Conservation (phyloP, 1,140 invertebrate genomes). For the Caerostris darwini region DNA sequence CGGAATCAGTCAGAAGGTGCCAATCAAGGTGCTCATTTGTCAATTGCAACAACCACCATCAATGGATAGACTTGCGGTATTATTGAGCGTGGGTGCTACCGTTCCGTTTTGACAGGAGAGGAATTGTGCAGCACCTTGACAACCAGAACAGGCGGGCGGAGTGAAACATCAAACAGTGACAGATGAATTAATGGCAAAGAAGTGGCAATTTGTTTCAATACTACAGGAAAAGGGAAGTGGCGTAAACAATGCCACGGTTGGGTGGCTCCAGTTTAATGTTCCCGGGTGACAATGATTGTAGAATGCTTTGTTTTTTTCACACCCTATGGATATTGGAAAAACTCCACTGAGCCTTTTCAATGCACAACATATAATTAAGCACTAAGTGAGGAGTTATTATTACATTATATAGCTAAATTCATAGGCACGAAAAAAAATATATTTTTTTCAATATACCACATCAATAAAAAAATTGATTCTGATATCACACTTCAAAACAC, state of each 20-base stretch:
- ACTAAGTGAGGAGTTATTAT: too few species aligned
- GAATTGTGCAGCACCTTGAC: constrained; percentile 10
- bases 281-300: too few species aligned
- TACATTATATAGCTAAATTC: too few species aligned
- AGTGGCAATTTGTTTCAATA: constrained; percentile 1
- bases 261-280: too few species aligned
- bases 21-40: constrained; percentile 69
- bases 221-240: background rate
- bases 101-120: constrained; percentile 4
- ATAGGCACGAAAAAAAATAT: too few species aligned
- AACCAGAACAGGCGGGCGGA: background rate
- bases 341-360: too few species aligned
- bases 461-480: too few species aligned
- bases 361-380: too few species aligned
- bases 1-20: constrained; percentile 29
- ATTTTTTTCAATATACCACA: too few species aligned
- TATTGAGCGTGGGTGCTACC: constrained; percentile 55
- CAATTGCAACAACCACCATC: constrained; percentile 60
- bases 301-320: too few species aligned
- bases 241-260: background rate
- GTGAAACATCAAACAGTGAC: constrained; percentile 34
- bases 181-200: background rate
- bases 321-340: too few species aligned
- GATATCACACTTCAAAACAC: too few species aligned
- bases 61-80: constrained; percentile 53